phyloP scores from a whole-genome alignment of 2,113 vertebrate species.

The Vidua chalybeata region DNA sequence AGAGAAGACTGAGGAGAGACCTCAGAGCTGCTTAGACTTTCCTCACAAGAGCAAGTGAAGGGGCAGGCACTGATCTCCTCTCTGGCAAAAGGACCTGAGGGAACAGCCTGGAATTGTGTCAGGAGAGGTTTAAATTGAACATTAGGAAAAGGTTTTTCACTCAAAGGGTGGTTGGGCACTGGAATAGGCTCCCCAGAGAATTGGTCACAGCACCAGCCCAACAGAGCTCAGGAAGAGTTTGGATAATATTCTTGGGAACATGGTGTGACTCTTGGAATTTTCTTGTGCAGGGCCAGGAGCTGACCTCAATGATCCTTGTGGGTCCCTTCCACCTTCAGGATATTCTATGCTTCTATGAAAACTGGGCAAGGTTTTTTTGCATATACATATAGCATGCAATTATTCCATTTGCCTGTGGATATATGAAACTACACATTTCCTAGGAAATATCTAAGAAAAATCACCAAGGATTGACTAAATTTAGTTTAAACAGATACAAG shows the following conservation, averaged over 20 bases:
- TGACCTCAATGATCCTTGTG: not conserved
- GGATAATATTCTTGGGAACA: no score
- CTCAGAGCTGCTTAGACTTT: not conserved
- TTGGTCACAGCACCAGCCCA: not conserved
- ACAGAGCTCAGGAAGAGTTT: not conserved
- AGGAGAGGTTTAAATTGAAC: not conserved
- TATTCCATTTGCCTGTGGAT: not conserved
- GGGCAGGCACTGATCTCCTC: not conserved
- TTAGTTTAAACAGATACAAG: not conserved
- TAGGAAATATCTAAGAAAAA: not conserved
- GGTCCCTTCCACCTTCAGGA: not conserved
- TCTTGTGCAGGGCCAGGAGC: not conserved
- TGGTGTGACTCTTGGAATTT: not conserved
- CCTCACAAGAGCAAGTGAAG: not conserved
- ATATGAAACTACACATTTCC: not conserved
- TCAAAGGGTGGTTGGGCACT: not conserved
- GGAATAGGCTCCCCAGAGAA: not conserved
- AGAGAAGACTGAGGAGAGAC: not conserved
- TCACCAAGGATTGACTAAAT: not conserved
- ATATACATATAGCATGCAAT: not conserved
- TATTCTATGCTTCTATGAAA: not conserved
- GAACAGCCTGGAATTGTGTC: not conserved
- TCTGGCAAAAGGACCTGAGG: not conserved
- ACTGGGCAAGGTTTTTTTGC: not conserved
- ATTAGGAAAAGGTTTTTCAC: not conserved